Conservation (phyloP, 2,113 vertebrate genomes). For the Todiramphus saurophagus region DNA sequence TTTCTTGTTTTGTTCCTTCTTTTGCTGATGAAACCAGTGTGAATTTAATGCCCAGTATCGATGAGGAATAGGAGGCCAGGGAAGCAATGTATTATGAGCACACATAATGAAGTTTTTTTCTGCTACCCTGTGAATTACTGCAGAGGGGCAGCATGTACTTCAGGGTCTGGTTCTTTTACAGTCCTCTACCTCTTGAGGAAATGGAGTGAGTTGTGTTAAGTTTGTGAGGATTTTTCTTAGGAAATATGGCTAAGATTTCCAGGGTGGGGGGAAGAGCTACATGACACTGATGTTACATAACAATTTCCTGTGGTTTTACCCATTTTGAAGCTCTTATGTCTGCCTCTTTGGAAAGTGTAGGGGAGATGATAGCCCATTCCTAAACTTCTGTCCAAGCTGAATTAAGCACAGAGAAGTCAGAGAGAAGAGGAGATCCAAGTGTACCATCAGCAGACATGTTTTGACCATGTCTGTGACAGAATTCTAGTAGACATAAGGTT, state of each 20-base stretch:
- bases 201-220: conserved; percentile 7
- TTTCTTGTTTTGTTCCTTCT: conserved; percentile 2
- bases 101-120: background rate
- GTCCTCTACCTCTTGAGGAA: background rate
- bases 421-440: background rate
- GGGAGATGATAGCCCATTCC: background rate
- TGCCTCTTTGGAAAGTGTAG: background rate
- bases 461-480: background rate
- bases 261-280: background rate
- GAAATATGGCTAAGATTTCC: background rate
- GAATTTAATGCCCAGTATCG: background rate
- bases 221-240: background rate
- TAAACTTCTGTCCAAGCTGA: background rate
- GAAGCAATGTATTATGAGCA: background rate
- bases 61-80: background rate
- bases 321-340: background rate
- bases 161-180: background rate
- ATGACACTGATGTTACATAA: background rate
- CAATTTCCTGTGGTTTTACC: background rate
- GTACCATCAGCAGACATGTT: background rate
- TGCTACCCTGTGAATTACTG: background rate
- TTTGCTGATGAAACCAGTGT: background rate
- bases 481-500: background rate
- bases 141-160: background rate
- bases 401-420: background rate